These are phyloP conservation scores for Drosophila nigritarsus DNA, from an alignment of 2,888 invertebrate genomes.

Conservation along the genomic window DNA sequence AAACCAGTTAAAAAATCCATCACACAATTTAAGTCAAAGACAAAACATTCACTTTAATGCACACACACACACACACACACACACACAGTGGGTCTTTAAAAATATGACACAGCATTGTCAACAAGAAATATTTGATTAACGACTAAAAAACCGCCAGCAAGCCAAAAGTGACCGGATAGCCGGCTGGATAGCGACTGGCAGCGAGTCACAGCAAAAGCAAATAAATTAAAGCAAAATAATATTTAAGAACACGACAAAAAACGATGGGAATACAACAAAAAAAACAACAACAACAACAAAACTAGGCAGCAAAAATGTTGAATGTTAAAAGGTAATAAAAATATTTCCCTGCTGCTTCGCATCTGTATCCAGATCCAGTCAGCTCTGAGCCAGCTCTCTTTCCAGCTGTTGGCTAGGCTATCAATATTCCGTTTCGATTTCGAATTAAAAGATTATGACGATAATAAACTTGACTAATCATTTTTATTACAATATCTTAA, in stretches of 20 bases:
- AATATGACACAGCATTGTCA: conserved; percentile 78
- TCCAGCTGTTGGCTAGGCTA: conserved; percentile 23
- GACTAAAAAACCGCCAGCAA: conserved; percentile 55
- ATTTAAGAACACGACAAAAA: conserved; percentile 44
- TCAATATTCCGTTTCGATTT: conserved; percentile 77
- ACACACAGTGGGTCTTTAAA: conserved; percentile 72
- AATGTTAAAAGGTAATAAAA: conserved; percentile 77
- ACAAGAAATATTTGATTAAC: conserved; percentile 79
- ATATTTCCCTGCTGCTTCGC: conserved; percentile 63
- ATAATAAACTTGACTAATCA: conserved; percentile 81
- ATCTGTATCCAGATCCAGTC: conserved; percentile 6
- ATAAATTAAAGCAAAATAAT: conserved; percentile 38
- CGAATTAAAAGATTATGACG: conserved; percentile 80
- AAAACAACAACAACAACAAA: neutral
- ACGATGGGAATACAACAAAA: conserved; percentile 10
- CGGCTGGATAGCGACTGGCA: conserved; percentile 17
- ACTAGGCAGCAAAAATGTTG: conserved; percentile 67
- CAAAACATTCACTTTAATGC: conserved; percentile 17
- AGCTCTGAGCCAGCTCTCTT: conserved; percentile 6
- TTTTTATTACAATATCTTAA: conserved; percentile 72
- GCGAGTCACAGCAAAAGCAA: conserved; percentile 19
- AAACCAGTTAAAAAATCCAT: conserved; percentile 60
- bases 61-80: conserved; percentile 11
- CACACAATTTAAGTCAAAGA: conserved; percentile 10
- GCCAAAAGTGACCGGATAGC: conserved; percentile 40